Evolutionary conservation across 2,113 vertebrate genomes (phyloP).

Genomic region (Eublepharis macularius): DNA sequence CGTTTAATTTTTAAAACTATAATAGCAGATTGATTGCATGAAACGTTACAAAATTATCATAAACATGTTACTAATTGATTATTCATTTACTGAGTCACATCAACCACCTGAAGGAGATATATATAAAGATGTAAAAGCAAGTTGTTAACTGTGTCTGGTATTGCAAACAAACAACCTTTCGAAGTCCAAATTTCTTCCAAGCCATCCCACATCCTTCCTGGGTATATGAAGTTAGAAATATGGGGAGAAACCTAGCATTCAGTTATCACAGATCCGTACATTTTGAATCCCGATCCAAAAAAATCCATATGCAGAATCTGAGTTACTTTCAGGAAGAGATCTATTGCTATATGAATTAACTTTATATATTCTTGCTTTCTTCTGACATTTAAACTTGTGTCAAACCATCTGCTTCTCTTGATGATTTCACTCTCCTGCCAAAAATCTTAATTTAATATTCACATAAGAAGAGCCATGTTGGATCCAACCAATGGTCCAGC

Average conservation of each 20-base stretch:
- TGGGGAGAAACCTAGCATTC: background rate
- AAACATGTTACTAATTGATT: constrained; percentile 44
- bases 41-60: constrained; percentile 52
- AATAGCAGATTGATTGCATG: constrained; percentile 44
- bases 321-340: background rate
- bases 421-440: background rate
- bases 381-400: background rate
- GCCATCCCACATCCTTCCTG: background rate
- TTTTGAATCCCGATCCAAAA: background rate
- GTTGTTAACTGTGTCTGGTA: background rate
- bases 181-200: background rate
- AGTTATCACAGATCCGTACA: background rate
- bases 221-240: background rate
- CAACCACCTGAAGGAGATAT: constrained; percentile 10
- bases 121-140: background rate
- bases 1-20: constrained; percentile 15
- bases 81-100: constrained; percentile 23
- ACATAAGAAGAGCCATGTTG: background rate
- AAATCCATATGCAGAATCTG: background rate
- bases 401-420: background rate
- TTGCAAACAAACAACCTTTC: background rate
- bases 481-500: background rate
- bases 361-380: background rate
- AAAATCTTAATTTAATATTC: background rate
- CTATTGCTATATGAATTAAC: background rate